A percentile compares a stretch with the other conserved stretches of the same genome.
Evolutionary conservation across 2,888 invertebrate genomes (phyloP).

Genomic region (Pseudeuparius sepicola): DNA sequence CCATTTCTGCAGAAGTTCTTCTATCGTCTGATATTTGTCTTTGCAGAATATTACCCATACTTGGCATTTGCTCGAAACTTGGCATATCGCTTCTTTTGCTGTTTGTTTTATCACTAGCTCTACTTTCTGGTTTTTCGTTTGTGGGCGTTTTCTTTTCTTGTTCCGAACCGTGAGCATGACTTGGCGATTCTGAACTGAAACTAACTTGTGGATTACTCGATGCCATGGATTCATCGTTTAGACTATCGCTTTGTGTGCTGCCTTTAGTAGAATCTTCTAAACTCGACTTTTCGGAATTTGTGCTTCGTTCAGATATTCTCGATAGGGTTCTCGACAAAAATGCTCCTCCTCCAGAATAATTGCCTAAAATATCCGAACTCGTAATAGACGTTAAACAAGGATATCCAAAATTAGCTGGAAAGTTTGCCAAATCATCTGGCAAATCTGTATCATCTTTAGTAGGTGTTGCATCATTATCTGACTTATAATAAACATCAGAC

Average conservation of each 20-base stretch:
- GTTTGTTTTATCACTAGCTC: conserved; percentile 22
- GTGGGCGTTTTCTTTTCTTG: conserved; percentile 35
- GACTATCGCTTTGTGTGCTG: conserved; percentile 72
- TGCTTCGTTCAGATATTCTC: conserved; percentile 79
- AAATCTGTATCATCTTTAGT: conserved; percentile 56
- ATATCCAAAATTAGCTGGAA: conserved; percentile 65
- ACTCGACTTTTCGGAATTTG: conserved; percentile 80
- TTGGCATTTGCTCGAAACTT: conserved; percentile 31
- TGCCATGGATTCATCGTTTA: conserved; percentile 73
- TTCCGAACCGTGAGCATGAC: conserved; percentile 54
- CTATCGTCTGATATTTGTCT: conserved; percentile 67
- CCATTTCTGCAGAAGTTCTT: conserved; percentile 75
- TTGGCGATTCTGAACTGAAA: conserved; percentile 74
- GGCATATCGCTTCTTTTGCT: conserved; percentile 25
- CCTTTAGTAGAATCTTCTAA: conserved; percentile 79
- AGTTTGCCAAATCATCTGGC: conserved; percentile 67
- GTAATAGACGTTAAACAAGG: conserved; percentile 50
- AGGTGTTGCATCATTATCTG: conserved; percentile 44
- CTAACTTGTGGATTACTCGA: conserved; percentile 81
- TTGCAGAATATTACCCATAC: conserved; percentile 35
- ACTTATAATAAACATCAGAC: conserved; percentile 34
- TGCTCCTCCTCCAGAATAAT: conserved; percentile 47
- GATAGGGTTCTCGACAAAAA: conserved; percentile 71
- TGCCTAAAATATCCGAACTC: conserved; percentile 54
- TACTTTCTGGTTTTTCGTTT: conserved; percentile 23